Conservation (phyloP, 2,113 vertebrate genomes). For the Caranx ignobilis region DNA sequence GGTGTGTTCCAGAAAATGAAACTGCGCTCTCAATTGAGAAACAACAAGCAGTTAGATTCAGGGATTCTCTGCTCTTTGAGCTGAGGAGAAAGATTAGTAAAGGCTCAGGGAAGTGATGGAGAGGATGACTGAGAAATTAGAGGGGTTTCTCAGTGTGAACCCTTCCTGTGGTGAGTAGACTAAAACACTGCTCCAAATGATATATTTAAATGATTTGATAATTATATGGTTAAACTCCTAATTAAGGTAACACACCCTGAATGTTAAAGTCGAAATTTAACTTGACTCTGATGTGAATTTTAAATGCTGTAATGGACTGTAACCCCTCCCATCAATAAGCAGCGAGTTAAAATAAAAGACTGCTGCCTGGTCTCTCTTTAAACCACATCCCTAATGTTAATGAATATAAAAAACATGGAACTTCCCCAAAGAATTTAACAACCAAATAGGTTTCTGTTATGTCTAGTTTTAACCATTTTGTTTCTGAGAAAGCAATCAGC, state of each 20-base stretch:
- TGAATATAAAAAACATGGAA: background rate
- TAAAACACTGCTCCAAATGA: slow-evolving; percentile 23
- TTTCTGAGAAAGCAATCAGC: background rate
- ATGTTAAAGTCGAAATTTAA: slow-evolving; percentile 19
- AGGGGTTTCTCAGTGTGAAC: slow-evolving; percentile 23
- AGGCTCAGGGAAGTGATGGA: slow-evolving; percentile 42
- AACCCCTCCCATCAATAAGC: background rate
- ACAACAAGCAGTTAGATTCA: slow-evolving; percentile 37
- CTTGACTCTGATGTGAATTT: background rate
- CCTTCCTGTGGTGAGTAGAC: slow-evolving; percentile 15
- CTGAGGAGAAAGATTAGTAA: slow-evolving; percentile 28
- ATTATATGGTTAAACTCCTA: slow-evolving; percentile 24
- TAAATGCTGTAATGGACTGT: slow-evolving; percentile 8
- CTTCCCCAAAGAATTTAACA: background rate
- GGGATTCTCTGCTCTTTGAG: slow-evolving; percentile 28
- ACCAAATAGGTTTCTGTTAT: background rate
- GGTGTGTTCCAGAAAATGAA: slow-evolving; percentile 59
- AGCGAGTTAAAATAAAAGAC: background rate
- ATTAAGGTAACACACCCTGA: slow-evolving; percentile 35
- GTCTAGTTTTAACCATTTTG: background rate
- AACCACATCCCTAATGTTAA: background rate
- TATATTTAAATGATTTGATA: slow-evolving; percentile 35
- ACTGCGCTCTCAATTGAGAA: slow-evolving; percentile 51
- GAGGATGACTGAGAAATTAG: slow-evolving; percentile 45
- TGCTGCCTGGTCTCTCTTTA: background rate